phyloP scores from a whole-genome alignment of 1,140 invertebrate species.

The Drosophila bipectinata region DNA sequence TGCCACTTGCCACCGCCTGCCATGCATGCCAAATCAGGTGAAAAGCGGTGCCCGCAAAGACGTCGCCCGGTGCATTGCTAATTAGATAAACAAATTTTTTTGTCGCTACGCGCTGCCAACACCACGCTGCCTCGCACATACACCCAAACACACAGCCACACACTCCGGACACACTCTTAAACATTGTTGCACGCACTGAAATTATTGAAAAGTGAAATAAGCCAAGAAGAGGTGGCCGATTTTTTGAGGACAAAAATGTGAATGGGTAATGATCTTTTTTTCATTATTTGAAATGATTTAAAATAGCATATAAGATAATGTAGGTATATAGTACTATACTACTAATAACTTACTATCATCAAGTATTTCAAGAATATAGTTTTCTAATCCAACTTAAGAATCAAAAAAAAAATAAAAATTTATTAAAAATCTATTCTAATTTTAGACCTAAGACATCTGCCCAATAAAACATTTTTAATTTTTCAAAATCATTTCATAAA shows the following conservation, averaged over 20 bases:
- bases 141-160: background rate
- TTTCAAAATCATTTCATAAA: too few species aligned
- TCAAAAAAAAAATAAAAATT: too few species aligned
- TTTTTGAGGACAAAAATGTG: background rate
- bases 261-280: slow-evolving; percentile 17
- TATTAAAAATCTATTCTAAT: too few species aligned
- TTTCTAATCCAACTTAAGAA: too few species aligned
- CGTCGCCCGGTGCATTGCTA: slow-evolving; percentile 69
- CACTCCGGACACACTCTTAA: slow-evolving; percentile 2
- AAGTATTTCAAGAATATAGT: too few species aligned
- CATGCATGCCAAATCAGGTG: slow-evolving; percentile 68
- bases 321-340: too few species aligned
- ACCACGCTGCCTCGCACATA: slow-evolving; percentile 9
- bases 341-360: too few species aligned
- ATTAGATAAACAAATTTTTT: slow-evolving; percentile 78
- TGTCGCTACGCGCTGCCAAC: slow-evolving; percentile 20
- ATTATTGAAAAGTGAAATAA: slow-evolving; percentile 78
- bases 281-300: background rate
- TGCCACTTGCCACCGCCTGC: slow-evolving; percentile 49
- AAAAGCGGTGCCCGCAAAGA: slow-evolving; percentile 51
- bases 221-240: slow-evolving; percentile 27
- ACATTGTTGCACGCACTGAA: slow-evolving; percentile 79
- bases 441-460: too few species aligned
- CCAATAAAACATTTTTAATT: too few species aligned
- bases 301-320: too few species aligned